Evolutionary conservation across 2,113 vertebrate species (phyloP).

Genomic region (Neolamprologus brichardi): DNA sequence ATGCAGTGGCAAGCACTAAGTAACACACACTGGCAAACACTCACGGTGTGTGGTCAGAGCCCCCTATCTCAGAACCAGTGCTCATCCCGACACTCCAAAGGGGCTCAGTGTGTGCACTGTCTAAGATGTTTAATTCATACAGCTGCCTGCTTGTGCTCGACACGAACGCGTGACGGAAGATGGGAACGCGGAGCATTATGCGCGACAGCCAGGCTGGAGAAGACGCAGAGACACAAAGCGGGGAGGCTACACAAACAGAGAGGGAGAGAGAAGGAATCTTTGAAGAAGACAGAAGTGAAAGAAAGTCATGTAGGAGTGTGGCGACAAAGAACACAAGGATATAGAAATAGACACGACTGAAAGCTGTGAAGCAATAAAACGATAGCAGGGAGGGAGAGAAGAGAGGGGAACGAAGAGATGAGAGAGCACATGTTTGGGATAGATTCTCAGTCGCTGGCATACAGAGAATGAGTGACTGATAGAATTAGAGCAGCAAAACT

Average conservation of each 20-base stretch:
- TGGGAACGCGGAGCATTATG: neutral
- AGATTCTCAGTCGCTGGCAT: neutral
- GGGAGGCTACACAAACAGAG: neutral
- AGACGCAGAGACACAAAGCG: neutral
- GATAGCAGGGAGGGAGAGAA: neutral
- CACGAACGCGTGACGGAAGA: slow-evolving; percentile 7
- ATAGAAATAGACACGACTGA: slow-evolving; percentile 5
- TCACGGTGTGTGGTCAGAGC: slow-evolving; percentile 21
- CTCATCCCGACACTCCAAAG: slow-evolving; percentile 44
- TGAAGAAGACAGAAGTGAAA: neutral
- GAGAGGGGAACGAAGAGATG: neutral
- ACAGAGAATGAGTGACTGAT: slow-evolving; percentile 26
- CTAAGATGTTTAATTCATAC: slow-evolving; percentile 63
- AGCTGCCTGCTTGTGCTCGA: slow-evolving; percentile 11
- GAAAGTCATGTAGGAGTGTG: neutral
- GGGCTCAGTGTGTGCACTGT: slow-evolving; percentile 18
- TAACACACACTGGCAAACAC: slow-evolving; percentile 8
- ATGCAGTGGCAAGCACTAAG: neutral
- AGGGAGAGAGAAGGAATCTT: neutral
- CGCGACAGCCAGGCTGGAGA: neutral
- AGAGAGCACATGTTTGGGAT: neutral
- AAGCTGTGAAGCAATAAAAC: neutral
- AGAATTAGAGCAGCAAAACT: slow-evolving; percentile 27
- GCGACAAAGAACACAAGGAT: neutral
- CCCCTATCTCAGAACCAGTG: slow-evolving; percentile 4